These are phyloP conservation scores for Mercenaria mercenaria DNA, from an alignment of 1,140 invertebrate species.

Conservation along the genomic window DNA sequence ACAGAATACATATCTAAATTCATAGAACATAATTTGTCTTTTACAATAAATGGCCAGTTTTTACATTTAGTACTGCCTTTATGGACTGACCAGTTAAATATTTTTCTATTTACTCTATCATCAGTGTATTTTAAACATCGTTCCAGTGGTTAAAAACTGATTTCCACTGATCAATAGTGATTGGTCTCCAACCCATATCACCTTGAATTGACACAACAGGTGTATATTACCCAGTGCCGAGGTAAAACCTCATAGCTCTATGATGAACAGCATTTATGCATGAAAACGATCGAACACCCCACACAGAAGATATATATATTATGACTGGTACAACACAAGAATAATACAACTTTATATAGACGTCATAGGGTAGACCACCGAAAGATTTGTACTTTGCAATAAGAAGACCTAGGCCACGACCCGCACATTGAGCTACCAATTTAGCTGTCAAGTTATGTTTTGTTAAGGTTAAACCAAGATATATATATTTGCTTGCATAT, in stretches of 20 bases:
- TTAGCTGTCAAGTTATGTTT: background rate
- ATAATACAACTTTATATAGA: slow-evolving; percentile 29
- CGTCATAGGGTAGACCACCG: background rate
- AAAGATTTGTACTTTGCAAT: slow-evolving; percentile 18
- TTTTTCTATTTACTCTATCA: background rate
- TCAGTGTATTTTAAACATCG: background rate
- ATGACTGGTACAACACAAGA: slow-evolving; percentile 30
- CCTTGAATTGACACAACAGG: background rate
- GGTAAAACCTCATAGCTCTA: slow-evolving; percentile 33
- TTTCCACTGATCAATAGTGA: background rate
- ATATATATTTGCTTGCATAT: background rate
- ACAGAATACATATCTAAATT: background rate
- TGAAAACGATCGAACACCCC: slow-evolving; percentile 12
- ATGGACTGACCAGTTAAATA: background rate
- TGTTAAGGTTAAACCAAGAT: background rate
- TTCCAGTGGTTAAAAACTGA: background rate
- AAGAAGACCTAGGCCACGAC: background rate
- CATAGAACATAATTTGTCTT: background rate
- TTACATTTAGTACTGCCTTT: background rate
- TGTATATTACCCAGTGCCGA: slow-evolving; percentile 23
- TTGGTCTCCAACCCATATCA: slow-evolving; percentile 47
- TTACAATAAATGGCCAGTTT: background rate
- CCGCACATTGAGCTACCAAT: background rate
- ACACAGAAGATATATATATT: slow-evolving; percentile 10
- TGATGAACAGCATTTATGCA: slow-evolving; percentile 50